Base-by-base conservation (phyloP, 2,113 vertebrate species). In the Pollimyrus isidori region DNA sequence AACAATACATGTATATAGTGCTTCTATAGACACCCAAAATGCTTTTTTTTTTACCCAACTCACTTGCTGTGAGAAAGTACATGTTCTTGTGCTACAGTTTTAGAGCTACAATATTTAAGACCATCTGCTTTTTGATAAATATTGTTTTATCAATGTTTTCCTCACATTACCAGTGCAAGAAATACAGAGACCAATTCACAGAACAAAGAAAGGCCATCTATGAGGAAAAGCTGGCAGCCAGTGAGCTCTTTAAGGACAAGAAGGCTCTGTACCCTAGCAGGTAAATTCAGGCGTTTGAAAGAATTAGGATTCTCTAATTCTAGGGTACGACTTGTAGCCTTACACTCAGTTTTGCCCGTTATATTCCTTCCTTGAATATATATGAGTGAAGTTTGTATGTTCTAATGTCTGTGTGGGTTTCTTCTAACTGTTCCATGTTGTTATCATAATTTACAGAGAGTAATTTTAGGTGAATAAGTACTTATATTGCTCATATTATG, bases 151-250 rank as follows among this genome's bases (percentile, higher is more conserved):
- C 9, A 6, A 50, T 89, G 56, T 45, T 48, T 80, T 35, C 53
- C 58, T 65, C 19, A 88, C 21, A 76, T 65, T 26, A 88, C 69
- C 89, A 99, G 98, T 99, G 98, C 95, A 99, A 99, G 94, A 98
- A 98, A 93, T 98, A 99, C 95, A 96, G 98, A 92, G 96, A 96
- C 91, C 95, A 96, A 85, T 99, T 99, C 95, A 99, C 98, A 42
- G 96, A 97, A 92, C 98, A 99, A 93, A 97, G 95, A 94, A 99
- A 97, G 92, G 97, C 97, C 0, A 95, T 98, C 91, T 99, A 97
- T 89, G 97, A 99, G 92, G 98, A 99, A 94, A 99, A 99, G 92
- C 96, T 99, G 92, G 97, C 98, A 95, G 98, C 98, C 62, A 99
- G 98, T 26, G 96, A 99, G 93, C 95, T 99, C 93, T 99, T 99